These are phyloP conservation scores for Calidris pygmaea DNA, from an alignment of 2,113 vertebrate genomes.

Conservation along the genomic window DNA sequence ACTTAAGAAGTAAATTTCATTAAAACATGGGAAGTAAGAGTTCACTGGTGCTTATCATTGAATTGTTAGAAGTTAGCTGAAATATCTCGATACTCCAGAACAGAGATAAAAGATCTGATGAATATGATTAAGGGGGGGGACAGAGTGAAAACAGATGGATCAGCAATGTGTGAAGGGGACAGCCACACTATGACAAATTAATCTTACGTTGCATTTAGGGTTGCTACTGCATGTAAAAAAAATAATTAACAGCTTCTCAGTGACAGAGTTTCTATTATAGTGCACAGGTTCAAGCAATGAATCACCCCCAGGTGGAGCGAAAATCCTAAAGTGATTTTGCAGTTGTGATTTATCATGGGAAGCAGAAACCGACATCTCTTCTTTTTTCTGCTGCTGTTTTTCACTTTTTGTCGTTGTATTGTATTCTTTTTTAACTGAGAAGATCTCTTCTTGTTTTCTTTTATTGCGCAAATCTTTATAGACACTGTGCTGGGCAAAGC, in stretches of 20 bases:
- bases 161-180: fast-evolving
- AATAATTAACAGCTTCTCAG: neutral
- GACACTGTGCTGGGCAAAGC: neutral
- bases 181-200: neutral
- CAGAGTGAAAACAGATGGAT: neutral
- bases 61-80: neutral
- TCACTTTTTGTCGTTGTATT: neutral
- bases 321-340: neutral
- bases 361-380: neutral
- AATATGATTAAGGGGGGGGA: neutral
- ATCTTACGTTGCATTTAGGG: neutral
- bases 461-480: neutral
- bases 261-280: neutral
- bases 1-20: neutral
- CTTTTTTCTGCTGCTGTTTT: neutral
- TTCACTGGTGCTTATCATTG: neutral
- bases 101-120: neutral
- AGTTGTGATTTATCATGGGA: neutral
- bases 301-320: neutral
- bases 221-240: neutral
- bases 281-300: neutral
- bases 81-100: neutral
- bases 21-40: neutral
- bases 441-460: neutral
- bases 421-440: neutral